phyloP scores from a whole-genome alignment of 2,888 invertebrate species.

The Euplexia lucipara region DNA sequence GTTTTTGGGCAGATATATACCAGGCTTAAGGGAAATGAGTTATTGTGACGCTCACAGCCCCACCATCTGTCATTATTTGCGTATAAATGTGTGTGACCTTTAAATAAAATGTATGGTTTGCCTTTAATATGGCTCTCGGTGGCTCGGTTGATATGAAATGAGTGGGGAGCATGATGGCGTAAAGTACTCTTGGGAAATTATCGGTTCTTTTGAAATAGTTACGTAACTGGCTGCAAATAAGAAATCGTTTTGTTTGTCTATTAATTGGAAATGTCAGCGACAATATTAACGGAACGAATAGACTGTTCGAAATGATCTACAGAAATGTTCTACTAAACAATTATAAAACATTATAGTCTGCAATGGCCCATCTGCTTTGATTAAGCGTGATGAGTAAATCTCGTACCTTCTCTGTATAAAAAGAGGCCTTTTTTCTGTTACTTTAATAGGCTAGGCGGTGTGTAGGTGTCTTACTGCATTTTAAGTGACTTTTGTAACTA shows the following conservation, averaged over 20 bases:
- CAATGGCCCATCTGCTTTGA: too few species aligned
- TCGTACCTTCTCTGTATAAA: too few species aligned
- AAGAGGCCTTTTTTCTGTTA: too few species aligned
- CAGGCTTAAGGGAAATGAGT: constrained; percentile 48
- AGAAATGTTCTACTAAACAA: too few species aligned
- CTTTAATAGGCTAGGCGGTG: too few species aligned
- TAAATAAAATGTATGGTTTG: constrained; percentile 43
- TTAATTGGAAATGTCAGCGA: too few species aligned
- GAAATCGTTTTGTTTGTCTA: background rate
- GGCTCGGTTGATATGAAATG: constrained; percentile 12
- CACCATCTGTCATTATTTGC: constrained; percentile 56
- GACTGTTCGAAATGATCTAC: too few species aligned
- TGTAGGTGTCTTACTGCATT: too few species aligned
- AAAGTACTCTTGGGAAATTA: constrained; percentile 21
- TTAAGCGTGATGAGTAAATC: too few species aligned
- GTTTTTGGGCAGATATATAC: constrained; percentile 30
- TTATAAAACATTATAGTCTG: too few species aligned
- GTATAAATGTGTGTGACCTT: constrained; percentile 56
- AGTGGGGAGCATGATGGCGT: background rate
- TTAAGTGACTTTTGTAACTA: too few species aligned
- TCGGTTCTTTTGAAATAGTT: background rate
- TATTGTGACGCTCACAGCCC: constrained; percentile 35
- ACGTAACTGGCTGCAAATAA: background rate
- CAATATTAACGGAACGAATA: too few species aligned
- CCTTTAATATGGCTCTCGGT: constrained; percentile 12